phyloP scores from a whole-genome alignment of 2,888 invertebrate genomes.

The Lordiphosa andalusiaca region DNA sequence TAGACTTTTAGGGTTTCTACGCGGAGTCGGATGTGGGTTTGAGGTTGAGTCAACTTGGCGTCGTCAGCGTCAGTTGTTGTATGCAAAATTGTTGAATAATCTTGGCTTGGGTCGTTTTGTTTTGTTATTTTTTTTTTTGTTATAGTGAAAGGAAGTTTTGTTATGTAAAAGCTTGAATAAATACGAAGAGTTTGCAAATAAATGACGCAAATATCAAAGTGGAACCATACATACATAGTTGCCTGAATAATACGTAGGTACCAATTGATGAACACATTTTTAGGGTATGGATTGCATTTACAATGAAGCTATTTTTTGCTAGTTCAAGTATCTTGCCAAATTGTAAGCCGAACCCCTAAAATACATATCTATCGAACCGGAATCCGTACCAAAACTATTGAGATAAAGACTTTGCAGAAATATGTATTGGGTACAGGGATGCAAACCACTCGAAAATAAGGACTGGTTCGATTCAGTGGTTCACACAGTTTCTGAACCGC shows the following conservation, averaged over 20 bases:
- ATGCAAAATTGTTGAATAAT: conserved; percentile 16
- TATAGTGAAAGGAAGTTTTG: conserved; percentile 17
- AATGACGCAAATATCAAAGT: conserved; percentile 14
- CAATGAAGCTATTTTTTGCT: too few relatives aligned
- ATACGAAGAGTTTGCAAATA: conserved; percentile 11
- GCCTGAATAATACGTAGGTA: not conserved
- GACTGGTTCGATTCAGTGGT: too few relatives aligned
- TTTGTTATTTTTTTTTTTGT: not conserved
- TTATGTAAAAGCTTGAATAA: conserved; percentile 17
- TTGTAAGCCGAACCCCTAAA: too few relatives aligned
- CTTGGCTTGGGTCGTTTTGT: conserved; percentile 1
- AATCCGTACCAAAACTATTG: too few relatives aligned
- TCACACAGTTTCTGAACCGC: too few relatives aligned
- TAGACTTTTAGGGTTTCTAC: conserved; percentile 24
- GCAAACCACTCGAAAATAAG: too few relatives aligned
- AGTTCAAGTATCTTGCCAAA: too few relatives aligned
- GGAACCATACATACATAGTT: conserved; percentile 1
- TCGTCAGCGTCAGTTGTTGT: conserved; percentile 3
- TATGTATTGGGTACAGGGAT: too few relatives aligned
- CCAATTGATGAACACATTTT: not conserved
- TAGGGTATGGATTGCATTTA: too few relatives aligned
- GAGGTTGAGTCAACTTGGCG: conserved; percentile 18
- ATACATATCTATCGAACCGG: too few relatives aligned
- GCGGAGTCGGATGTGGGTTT: conserved; percentile 18
- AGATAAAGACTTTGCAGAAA: too few relatives aligned